Conservation (phyloP, 1,140 invertebrate genomes). For the Plutomurus gul region DNA sequence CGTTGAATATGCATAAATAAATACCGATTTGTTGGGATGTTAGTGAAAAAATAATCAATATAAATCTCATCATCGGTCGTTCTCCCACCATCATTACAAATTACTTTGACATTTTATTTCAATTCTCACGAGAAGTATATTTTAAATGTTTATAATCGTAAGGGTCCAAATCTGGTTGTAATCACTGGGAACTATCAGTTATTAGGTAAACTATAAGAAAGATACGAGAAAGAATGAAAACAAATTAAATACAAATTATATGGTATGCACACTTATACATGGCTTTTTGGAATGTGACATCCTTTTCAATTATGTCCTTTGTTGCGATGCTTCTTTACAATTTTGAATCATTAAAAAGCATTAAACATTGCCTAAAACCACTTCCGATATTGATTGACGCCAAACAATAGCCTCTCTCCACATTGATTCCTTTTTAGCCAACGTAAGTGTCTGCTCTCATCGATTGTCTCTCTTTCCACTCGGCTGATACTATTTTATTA, state of each 20-base stretch:
- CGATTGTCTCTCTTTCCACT: too few relatives aligned
- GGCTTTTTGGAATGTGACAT: conserved; percentile 22
- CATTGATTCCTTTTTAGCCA: neutral
- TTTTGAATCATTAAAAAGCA: neutral
- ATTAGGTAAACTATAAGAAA: neutral
- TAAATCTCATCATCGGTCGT: too few relatives aligned
- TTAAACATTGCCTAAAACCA: neutral
- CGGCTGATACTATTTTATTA: too few relatives aligned
- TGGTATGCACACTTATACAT: neutral
- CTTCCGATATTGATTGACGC: neutral
- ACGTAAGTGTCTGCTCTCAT: neutral
- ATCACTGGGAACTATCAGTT: conserved; percentile 11
- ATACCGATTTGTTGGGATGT: too few relatives aligned
- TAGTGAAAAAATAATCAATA: too few relatives aligned
- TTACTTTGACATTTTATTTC: conserved; percentile 17
- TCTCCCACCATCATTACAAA: too few relatives aligned
- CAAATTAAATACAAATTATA: conserved; percentile 19
- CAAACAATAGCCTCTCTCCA: neutral
- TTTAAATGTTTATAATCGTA: conserved; percentile 1
- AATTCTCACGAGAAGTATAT: conserved; percentile 3
- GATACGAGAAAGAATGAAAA: neutral
- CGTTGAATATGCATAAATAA: too few relatives aligned
- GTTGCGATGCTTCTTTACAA: neutral
- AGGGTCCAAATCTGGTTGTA: conserved; percentile 18
- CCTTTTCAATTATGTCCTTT: neutral